Evolutionary conservation across 2,113 vertebrate genomes (phyloP).

Genomic region (Cyprinodon brontotheroides): DNA sequence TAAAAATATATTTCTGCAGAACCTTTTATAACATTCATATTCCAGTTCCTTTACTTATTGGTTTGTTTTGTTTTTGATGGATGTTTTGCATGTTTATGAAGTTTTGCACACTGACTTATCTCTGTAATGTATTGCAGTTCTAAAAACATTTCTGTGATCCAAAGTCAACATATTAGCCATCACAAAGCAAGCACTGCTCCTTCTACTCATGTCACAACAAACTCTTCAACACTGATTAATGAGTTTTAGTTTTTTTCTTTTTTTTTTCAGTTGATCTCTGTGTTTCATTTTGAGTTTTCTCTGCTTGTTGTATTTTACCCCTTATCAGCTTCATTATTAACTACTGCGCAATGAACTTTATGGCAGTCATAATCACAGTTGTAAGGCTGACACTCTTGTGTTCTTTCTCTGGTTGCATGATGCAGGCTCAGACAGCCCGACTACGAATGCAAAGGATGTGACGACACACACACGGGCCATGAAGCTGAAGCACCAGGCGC

Average conservation of each 20-base stretch:
- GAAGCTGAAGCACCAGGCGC: constrained; percentile 82
- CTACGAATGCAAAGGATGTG: constrained; percentile 81
- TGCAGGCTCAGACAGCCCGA: constrained; percentile 84
- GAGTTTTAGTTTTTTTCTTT: neutral
- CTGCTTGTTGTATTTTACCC: neutral
- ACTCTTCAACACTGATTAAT: neutral
- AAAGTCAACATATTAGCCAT: constrained; percentile 3
- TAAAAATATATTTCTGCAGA: neutral
- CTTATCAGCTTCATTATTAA: neutral
- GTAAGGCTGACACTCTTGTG: neutral
- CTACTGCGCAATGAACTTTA: neutral
- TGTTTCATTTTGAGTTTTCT: neutral
- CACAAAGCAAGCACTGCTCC: constrained; percentile 6
- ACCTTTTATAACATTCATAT: neutral
- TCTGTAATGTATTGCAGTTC: constrained; percentile 3
- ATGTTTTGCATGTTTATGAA: neutral
- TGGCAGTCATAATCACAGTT: neutral
- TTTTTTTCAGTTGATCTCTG: neutral
- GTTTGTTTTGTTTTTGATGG: neutral
- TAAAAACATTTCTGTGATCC: constrained; percentile 1
- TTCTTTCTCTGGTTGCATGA: constrained; percentile 3
- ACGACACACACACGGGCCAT: constrained; percentile 81
- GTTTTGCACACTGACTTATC: constrained; percentile 2
- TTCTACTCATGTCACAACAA: neutral
- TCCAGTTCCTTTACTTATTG: neutral